Percentiles rank a stretch among this genome's conserved stretches.
Evolutionary conservation across 1,140 invertebrate genomes (phyloP).

Genomic region (Drosophila orosa): DNA sequence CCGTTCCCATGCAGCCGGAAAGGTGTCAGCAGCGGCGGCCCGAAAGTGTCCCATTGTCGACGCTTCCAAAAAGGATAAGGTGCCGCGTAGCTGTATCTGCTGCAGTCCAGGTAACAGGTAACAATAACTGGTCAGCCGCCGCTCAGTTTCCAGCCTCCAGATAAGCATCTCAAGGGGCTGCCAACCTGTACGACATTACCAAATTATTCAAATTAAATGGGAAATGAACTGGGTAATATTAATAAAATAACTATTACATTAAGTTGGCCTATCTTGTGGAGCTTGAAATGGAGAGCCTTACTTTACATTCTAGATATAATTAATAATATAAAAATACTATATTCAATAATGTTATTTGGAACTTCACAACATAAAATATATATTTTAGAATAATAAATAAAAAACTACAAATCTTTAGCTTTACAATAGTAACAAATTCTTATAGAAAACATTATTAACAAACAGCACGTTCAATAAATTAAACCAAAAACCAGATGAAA

Average conservation of each 20-base stretch:
- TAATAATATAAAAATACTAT: neutral
- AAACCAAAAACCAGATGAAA: too few species aligned
- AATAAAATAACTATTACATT: conserved; percentile 3
- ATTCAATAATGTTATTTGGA: neutral
- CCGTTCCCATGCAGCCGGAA: conserved; percentile 26
- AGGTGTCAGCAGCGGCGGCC: conserved; percentile 58
- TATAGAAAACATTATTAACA: too few species aligned
- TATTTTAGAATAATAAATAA: too few species aligned
- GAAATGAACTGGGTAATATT: neutral
- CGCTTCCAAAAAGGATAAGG: conserved; percentile 36
- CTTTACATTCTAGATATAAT: neutral
- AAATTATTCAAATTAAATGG: conserved; percentile 31
- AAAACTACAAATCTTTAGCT: too few species aligned
- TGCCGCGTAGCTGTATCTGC: conserved; percentile 10
- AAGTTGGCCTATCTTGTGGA: neutral
- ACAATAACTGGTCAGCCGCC: conserved; percentile 5
- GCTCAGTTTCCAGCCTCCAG: conserved; percentile 5
- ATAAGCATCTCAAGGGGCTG: conserved; percentile 41
- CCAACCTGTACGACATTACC: conserved; percentile 10
- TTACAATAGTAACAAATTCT: too few species aligned
- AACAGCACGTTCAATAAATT: too few species aligned
- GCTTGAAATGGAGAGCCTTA: neutral
- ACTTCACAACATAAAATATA: neutral
- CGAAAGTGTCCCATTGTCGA: conserved; percentile 53
- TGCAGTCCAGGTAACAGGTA: conserved; percentile 31